Base-by-base conservation (phyloP, 2,888 invertebrate species). In the Caprella mutica region DNA sequence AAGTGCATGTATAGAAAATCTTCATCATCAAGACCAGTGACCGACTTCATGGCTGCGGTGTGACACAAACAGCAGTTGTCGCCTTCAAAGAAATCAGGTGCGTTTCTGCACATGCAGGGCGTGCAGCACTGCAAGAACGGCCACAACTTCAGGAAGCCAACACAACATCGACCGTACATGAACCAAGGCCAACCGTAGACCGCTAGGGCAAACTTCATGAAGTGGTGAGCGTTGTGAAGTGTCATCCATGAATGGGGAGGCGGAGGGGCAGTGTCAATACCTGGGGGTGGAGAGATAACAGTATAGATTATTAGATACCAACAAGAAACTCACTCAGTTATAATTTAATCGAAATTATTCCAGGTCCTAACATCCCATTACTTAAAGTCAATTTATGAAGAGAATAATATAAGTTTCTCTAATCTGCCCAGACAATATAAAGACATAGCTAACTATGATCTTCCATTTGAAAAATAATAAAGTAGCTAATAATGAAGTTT, bases 21-120 rank as follows among this genome's bases (percentile, higher is more conserved):
- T 66, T 86, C 83, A 44, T 84, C 81, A 0, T 80, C 73, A 9
- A 88, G 72, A 66, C 81, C 80, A 1, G 88, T 85, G 69, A 86
- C 80, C 70, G 84, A 81, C 71, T 83, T 83, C 59, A 92, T 82
- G 14, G 89, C 88, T 5, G 89, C 85, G 58, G 86, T 81, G 73
- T 89, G 83, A 73, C 91, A 92, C 68, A 85, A 76, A 71, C 91
- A 92, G 72, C 89, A 89, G 74, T 92, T 91, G 75, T 92, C 92
- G 61, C 86, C 48, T 8, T 48, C 29, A 17, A 48, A 27, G 30
- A 30, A 48, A 27, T 48, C 48, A 4, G 48, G 48, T 21, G 30
- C 21, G 9, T 23, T 30, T 30, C 48, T 48, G 68, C 82, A 82
- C 70, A 85, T 85, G 43, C 78, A 48, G 17, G 48, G 21, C 19